These are phyloP conservation scores for Zophobas morio DNA, from an alignment of 1,140 invertebrate species.

Conservation along the genomic window DNA sequence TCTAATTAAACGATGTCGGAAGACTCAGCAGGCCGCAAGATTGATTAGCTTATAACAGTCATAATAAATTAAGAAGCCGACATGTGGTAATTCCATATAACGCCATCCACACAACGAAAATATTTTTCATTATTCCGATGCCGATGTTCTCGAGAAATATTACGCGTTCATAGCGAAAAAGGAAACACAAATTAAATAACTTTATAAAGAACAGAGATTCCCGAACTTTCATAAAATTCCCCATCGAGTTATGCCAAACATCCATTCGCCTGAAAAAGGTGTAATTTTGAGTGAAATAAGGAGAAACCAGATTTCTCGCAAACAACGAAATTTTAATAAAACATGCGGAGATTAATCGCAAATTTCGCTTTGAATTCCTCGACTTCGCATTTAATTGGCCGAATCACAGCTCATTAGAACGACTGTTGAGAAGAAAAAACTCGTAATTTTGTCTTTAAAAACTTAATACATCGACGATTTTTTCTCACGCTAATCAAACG, in stretches of 20 bases:
- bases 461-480: too few relatives aligned
- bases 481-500: too few relatives aligned
- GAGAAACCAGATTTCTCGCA: too few relatives aligned
- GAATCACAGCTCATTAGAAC: too few relatives aligned
- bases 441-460: too few relatives aligned
- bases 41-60: slow-evolving; percentile 22
- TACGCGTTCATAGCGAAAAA: background rate
- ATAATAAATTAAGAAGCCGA: slow-evolving; percentile 3
- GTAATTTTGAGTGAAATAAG: background rate
- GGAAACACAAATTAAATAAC: slow-evolving; percentile 25
- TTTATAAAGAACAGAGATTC: slow-evolving; percentile 24
- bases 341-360: background rate
- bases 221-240: background rate
- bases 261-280: background rate
- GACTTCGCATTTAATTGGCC: too few relatives aligned
- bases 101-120: slow-evolving; percentile 4
- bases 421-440: too few relatives aligned
- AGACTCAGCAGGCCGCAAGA: background rate
- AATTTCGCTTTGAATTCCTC: too few relatives aligned
- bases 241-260: slow-evolving; percentile 20
- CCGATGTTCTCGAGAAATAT: background rate
- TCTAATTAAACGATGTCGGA: slow-evolving; percentile 6
- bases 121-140: slow-evolving; percentile 8
- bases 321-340: background rate
- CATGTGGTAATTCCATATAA: slow-evolving; percentile 2